Conservation (phyloP, 2,888 invertebrate species). For the Eilema depressum region DNA sequence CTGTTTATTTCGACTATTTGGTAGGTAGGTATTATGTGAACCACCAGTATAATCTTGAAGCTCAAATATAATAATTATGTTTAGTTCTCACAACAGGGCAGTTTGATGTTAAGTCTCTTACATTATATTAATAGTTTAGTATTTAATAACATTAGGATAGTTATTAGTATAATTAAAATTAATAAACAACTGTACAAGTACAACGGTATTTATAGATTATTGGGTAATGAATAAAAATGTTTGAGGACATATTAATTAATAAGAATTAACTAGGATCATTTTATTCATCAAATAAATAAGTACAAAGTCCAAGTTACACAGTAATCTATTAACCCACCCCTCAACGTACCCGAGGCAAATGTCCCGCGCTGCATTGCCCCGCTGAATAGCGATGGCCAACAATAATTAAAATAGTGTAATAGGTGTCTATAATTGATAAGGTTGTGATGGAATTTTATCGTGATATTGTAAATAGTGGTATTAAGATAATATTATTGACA, state of each 20-base stretch:
- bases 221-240: not conserved
- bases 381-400: no score
- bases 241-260: not conserved
- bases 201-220: not conserved
- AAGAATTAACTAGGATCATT: no score
- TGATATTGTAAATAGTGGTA: not conserved
- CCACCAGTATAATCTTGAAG: not conserved
- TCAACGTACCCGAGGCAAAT: no score
- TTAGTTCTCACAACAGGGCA: not conserved
- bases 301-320: no score
- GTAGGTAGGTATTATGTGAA: not conserved
- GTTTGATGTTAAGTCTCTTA: not conserved
- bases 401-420: not conserved
- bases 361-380: no score
- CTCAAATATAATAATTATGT: not conserved
- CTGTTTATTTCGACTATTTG: not conserved
- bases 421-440: not conserved
- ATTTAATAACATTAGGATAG: not conserved
- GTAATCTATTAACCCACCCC: no score
- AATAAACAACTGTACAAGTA: not conserved
- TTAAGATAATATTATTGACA: not conserved
- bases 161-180: not conserved
- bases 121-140: not conserved
- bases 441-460: conserved; percentile 1
- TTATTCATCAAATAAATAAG: no score